Percentiles rank a stretch among this genome's conserved stretches.
phyloP scores from a whole-genome alignment of 1,140 invertebrate species.

The Notospermus geniculatus region DNA sequence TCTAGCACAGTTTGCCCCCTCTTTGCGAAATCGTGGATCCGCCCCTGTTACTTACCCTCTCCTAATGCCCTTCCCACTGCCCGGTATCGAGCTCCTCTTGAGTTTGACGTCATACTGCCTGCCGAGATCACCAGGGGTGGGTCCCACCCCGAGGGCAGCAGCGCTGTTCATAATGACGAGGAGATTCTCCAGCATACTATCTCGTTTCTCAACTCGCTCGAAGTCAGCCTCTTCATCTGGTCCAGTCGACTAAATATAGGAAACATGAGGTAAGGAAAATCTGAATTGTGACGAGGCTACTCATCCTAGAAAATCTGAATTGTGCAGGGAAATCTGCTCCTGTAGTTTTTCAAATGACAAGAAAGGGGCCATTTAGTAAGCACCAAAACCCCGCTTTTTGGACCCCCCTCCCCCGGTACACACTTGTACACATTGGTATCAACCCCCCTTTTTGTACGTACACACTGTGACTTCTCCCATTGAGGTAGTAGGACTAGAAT shows the following conservation, averaged over 20 bases:
- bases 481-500: no score
- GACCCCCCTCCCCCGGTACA: no score
- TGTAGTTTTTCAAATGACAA: no score
- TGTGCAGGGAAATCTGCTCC: no score
- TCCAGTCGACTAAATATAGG: conserved; percentile 16
- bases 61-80: conserved; percentile 36
- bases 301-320: no score
- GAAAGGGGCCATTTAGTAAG: no score
- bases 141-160: conserved; percentile 46
- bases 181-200: conserved; percentile 52
- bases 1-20: no score
- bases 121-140: conserved; percentile 38
- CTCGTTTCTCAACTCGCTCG: conserved; percentile 39
- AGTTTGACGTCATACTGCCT: conserved; percentile 35
- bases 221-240: conserved; percentile 27
- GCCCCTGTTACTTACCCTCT: conserved; percentile 36
- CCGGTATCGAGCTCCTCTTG: conserved; percentile 39
- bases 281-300: no score
- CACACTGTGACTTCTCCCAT: no score
- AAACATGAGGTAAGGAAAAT: neutral
- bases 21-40: neutral
- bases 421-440: no score
- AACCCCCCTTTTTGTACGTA: no score
- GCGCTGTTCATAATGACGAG: conserved; percentile 52
- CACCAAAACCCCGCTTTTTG: no score